phyloP scores from a whole-genome alignment of 2,888 invertebrate species.

The Eristalinus aeneus region DNA sequence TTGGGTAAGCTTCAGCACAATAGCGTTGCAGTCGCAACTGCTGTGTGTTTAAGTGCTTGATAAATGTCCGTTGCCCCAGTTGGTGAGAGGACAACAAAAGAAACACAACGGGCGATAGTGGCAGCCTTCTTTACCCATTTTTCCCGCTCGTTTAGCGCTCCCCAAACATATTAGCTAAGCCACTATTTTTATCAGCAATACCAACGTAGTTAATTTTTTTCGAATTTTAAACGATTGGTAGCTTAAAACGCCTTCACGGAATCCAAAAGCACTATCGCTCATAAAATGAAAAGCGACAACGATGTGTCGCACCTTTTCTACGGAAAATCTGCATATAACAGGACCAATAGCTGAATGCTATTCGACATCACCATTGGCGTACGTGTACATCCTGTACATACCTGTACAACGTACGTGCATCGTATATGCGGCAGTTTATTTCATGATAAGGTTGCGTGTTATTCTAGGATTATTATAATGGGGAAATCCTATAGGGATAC shows the following conservation, averaged over 20 bases:
- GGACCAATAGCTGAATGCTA: conserved; percentile 4
- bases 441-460: conserved; percentile 19
- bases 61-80: conserved; percentile 49
- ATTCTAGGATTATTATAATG: conserved; percentile 44
- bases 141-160: conserved; percentile 12
- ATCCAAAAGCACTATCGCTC: background rate
- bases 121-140: conserved; percentile 26
- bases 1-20: conserved; percentile 42
- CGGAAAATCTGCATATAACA: background rate
- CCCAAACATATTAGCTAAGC: conserved; percentile 48
- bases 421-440: conserved; percentile 20
- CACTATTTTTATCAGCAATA: conserved; percentile 31
- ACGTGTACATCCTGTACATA: background rate
- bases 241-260: background rate
- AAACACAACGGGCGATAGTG: background rate
- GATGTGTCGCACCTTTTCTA: conserved; percentile 27
- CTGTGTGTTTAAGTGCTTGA: conserved; percentile 49
- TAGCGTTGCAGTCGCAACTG: conserved; percentile 32
- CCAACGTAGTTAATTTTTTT: conserved; percentile 27
- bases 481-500: conserved; percentile 7
- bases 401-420: conserved; percentile 3
- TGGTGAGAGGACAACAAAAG: conserved; percentile 6
- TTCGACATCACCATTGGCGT: background rate
- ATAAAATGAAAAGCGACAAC: background rate
- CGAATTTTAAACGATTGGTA: background rate